Conservation (phyloP, 2,797 vertebrate genomes). For the Manis pentadactyla region DNA sequence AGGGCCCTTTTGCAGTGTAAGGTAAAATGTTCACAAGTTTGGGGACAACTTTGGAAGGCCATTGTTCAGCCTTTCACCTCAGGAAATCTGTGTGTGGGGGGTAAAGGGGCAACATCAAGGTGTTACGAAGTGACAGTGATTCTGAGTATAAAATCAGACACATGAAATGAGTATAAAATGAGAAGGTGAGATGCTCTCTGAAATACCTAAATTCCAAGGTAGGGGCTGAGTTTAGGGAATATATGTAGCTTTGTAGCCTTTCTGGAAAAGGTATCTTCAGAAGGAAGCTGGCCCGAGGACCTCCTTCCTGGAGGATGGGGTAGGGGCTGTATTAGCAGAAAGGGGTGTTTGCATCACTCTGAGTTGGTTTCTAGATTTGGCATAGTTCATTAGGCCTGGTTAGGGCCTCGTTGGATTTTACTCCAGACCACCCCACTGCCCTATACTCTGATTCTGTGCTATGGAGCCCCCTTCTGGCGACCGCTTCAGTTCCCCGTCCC, state of each 20-base stretch:
- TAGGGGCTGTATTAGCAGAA: neutral
- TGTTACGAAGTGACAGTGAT: neutral
- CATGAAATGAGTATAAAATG: too few relatives aligned
- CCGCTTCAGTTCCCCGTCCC: too few relatives aligned
- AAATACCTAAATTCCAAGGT: neutral
- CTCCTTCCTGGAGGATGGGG: neutral
- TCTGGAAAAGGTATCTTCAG: neutral
- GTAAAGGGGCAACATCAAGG: neutral
- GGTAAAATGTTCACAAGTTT: neutral
- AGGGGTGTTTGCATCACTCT: rapidly evolving
- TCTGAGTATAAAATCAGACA: too few relatives aligned
- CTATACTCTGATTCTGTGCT: neutral
- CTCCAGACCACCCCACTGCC: neutral
- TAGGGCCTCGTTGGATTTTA: neutral
- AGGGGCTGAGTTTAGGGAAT: neutral
- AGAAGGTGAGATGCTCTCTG: neutral
- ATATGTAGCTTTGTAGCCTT: neutral
- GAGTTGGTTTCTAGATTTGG: neutral
- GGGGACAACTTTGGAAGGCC: neutral
- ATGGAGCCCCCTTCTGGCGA: neutral
- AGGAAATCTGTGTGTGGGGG: neutral
- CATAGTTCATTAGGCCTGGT: neutral
- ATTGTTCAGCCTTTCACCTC: neutral
- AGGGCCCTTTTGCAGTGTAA: neutral
- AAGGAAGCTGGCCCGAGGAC: too few relatives aligned